Base-by-base conservation (phyloP, 2,113 vertebrate genomes). In the Helogale parvula region DNA sequence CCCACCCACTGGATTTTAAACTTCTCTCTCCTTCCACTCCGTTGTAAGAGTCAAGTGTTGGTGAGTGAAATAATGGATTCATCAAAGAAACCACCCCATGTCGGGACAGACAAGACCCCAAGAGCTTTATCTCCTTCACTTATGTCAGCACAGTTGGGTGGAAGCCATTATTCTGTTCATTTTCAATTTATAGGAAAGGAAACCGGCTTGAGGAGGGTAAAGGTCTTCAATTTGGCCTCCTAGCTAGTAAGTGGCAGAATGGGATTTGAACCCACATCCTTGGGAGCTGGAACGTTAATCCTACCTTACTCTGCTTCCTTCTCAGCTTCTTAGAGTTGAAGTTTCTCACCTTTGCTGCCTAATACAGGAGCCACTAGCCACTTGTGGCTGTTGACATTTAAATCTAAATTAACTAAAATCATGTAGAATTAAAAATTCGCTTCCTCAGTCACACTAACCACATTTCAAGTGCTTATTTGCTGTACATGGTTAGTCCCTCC, bases 391-490 rank as follows among this genome's bases (percentile, higher is more conserved):
- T 88, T 90, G 60, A 47, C 69, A 69, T 95, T 50, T 95, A 96
- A 81, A 82, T 77, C 41, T 29, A 52, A 77, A 69, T 72, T 79
- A 82, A 71, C 84, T 82, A 82, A 93, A 93, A 54, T 96, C 7
- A 29, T 12, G 16, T 77, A 10, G 91, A 38, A 63, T 91, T 66
- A 27, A 60, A 92, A 86, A 52, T 83, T 21, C 41, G 33, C 38
- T n/a, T 79, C 23, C 69, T 74, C 31, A 50, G 5, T 66, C 69
- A 63, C 23, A 63, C 68, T 80, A 60, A 80, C 66, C 27, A 25
- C 17, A 23, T 84, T 93, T 90, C 50, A 88, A 45, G 23, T 54
- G 27, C 2, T 21, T 19, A 11, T 0, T 83, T 16, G 77, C 15
- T 31, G 14, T 25, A 45, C 11, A 5, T 14, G n/a, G n/a, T 50